Base-by-base conservation (phyloP, 2,113 vertebrate genomes). In the Ceyx margarethae region DNA sequence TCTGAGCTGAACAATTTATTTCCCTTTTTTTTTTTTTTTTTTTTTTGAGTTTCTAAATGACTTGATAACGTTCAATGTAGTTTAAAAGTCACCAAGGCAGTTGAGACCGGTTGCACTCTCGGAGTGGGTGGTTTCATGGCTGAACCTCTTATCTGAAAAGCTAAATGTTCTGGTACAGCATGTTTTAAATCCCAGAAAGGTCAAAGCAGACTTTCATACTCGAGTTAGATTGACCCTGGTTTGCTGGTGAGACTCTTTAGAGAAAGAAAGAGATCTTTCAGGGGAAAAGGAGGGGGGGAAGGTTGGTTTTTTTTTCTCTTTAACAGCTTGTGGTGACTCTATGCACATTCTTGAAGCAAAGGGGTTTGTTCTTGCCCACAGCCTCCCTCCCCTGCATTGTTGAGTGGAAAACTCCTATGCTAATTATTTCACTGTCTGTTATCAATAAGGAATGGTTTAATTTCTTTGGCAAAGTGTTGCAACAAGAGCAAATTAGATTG, bases 381-480 rank as follows among this genome's bases (percentile, higher is more conserved):
- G 61, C 5, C 6, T 95, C 88, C 79, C 81, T 94, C 72, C 79
- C 71, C 46, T 83, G 72, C 72, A 69, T 92, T 89, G 84, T 77
- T 54, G 83, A 96, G 86, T 86, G 65, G 72, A 87, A 95, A 83
- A 87, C 81, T 90, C 92, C 77, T 83, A 76, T 48, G 91, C 60
- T 93, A 91, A 92, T 93, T 82, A 89, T 95, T 82, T 82, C 90
- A 37, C 79, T 94, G 92, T 71, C 86, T 94, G 84, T 93, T 91
- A 95, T 89, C 95, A 94, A 82, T 95, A 95, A 95, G 90, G 86
- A 86, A 67, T 65, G 87, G 87, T 89, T 95, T 93, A 93, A 95
- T 96, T 96, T 94, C 64, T 94, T 94, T 92, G 92, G 89, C 87
- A 65, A 82, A 93, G 91, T 94, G 84, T 93, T 91, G 79, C 81